Base-by-base conservation (phyloP, 2,797 vertebrate genomes). In the Phalanger gymnotis region DNA sequence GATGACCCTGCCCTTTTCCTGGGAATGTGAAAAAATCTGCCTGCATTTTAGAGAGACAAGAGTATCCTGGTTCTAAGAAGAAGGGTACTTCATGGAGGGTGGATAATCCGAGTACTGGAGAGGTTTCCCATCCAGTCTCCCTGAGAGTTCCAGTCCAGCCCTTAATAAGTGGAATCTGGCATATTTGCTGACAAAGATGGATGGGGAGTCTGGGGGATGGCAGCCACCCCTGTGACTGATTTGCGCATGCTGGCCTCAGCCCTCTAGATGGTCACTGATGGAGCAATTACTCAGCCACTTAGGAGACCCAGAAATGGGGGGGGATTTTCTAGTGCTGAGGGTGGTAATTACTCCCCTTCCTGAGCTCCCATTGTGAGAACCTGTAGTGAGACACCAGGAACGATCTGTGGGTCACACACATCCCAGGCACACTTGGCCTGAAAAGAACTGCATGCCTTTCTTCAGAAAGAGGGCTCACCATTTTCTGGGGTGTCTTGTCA, bases 241-340 rank as follows among this genome's bases (percentile, higher is more conserved):
- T 98, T 98, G 98, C 98, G 98, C 98, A 98, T 98, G 98, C 98
- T 96, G 98, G 98, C 98, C 99, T 98, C 98, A 98, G 98, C 97
- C 98, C 99, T 99, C 99, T 99, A 99, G 98, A 98, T 98, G 98
- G 98, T 98, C 97, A 92, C 98, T 99, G 98, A 98, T 98, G 96
- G 98, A 98, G 98, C 98, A 98, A 99, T 99, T 99, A 99, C 97
- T 97, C 97, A 98, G 98, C 98, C 97, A 98, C 97, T 98, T 98
- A 98, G 97, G 96, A 98, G 96, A 95, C 54, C 97, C 96, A 97
- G 96, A 97, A 95, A 97, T 91, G 54, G 96, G 93, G 92, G 96
- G 54, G 0, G 96, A n/a, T 3, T 19, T 40, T 40, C 16, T 73
- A 40, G 16, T 7, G 22, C 58, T 89, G 27, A 93, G 58, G 91